Evolutionary conservation across 2,888 invertebrate species (phyloP), one percentile per base, ranked within the genome.

Genomic region (Dynastes grantii): DNA sequence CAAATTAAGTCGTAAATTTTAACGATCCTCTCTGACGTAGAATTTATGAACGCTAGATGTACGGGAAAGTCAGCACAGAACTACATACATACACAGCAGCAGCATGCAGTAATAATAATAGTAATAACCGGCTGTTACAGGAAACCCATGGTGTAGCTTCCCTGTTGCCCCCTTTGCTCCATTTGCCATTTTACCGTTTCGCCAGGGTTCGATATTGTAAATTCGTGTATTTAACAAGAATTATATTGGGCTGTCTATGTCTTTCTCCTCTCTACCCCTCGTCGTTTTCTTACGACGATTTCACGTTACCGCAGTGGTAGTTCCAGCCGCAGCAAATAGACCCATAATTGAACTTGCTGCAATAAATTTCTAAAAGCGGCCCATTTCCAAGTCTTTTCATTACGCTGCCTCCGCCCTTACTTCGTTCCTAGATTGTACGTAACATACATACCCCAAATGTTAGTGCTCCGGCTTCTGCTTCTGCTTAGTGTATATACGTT

Each of bases 1-100:
- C 61, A 61, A 75, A 75, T 75, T 75, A 75, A 61, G 63, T 61
- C 73, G 61, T 75, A 75, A 75, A 75, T 75, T 75, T 63, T 75
- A 45, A 45, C 32, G 32, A 45, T 45, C 45, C 22, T 45, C 45
- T 2, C 29, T 29, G 13, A 27, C 45, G 45, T 8, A 2, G 68
- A 68, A 68, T 61, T 75, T 75, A 75, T 49, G 73, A 61, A 40
- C 45, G 73, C 16, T 27, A 49, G 61, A 75, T 61, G 11, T 63
- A 75, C 61, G 45, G 22, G 61, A 49, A 75, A 61, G 53, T 8
- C 55, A 22, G 32, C 61, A 27, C 65, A 65, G 29, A 16, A 49
- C 29, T 68, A 68, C 11, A 51, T 37, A 37, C 32, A 68, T 51
- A 5, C 5, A 58, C 16, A 16, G n/a, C 16, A 22, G 22, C 68